Evolutionary conservation across 1,140 invertebrate species (phyloP), one percentile per base, ranked within the genome.

Genomic region (Doryteuthis pealeii): DNA sequence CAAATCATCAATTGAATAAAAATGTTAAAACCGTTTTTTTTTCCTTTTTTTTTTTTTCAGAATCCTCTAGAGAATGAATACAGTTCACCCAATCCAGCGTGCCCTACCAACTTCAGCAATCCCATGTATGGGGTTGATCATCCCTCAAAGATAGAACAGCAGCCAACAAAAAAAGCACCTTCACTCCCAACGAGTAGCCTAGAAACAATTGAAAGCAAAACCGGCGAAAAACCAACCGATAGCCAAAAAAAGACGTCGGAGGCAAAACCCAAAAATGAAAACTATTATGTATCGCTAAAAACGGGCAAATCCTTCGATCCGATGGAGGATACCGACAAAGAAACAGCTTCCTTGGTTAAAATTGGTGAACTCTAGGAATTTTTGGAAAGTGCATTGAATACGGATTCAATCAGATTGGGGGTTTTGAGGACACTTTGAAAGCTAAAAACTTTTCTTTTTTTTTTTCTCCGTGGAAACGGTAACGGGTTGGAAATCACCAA

Each of bases 71-170:
- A 95, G 82, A 92, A 92, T 35, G 93, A 93, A 58, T 95, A 94
- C 85, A 92, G 91, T 80, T 87, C 94, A 70, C 91, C 91, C 65
- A 92, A 93, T 68, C 90, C 93, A 40, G 90, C 90, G 76, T 94
- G 94, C 86, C 93, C 92, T 70, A 90, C 95, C 71, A 95, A 98
- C 88, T 97, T 98, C 88, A 94, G 93, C 82, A 98, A 97, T 89
- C 96, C 96, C 14, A 96, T 98, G 95, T 98, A 97, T 86, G 96
- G 32, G 30, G 30, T 32, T 22, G 49, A 54, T 31, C 18, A 31
- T 10, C 18, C 31, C 26, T 4, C 6, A 30, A 33, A 31, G 28
- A n/a, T n/a, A n/a, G n/a, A 72, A n/a, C 54, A 3, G 54, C 30
- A 26, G 30, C 72, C 22, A 66, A n/a, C 45, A 58, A 40, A 22